Evolutionary conservation across 2,113 vertebrate genomes (phyloP), one percentile per base, ranked within the genome.

Genomic region (Setophaga coronata): DNA sequence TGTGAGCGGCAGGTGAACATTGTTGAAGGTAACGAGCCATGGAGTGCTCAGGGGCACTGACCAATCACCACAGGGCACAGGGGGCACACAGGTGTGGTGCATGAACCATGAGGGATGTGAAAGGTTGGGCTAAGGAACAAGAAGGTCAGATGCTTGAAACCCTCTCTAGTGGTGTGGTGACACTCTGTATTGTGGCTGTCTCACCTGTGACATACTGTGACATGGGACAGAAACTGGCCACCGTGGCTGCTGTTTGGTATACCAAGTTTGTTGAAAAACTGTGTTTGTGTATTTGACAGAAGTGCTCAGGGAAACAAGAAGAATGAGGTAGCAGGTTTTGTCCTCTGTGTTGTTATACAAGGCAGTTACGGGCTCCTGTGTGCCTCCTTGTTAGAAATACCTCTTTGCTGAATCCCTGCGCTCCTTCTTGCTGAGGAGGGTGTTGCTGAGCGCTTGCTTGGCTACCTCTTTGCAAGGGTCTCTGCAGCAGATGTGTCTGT

Each of bases 221-320:
- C 15, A 36, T 18, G 24, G 57, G 19, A 80, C 14, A 56, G 40
- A 12, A 18, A 2, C 15, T 3, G 43, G 42, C 18, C 18, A 1
- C 18, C 0, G 0, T 1, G 38, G 7, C 36, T 25, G 14, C 2
- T 38, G 38, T 3, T 47, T 1, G 7, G 14, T 8, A 1, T 13
- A 2, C 6, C 9, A 4, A 12, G 19, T 12, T 31, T 13, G 33
- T 19, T 72, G 24, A 3, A 65, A 77, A 71, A 6, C 1, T 3
- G 8, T 16, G 51, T 9, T 18, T 10, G 6, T 7, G 5, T 10
- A 38, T 29, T 23, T 43, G 26, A 42, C 17, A 21, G 40, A 28
- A 40, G 51, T 26, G 45, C 50, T 48, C 5, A 0, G 61, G n/a
- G 47, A 14, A 74, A 23, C 7, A 2, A 19, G 73, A 24, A 23